Evolutionary conservation across 1,140 invertebrate genomes (phyloP), one percentile per base, ranked within the genome.

Genomic region (Halictus rubicundus): DNA sequence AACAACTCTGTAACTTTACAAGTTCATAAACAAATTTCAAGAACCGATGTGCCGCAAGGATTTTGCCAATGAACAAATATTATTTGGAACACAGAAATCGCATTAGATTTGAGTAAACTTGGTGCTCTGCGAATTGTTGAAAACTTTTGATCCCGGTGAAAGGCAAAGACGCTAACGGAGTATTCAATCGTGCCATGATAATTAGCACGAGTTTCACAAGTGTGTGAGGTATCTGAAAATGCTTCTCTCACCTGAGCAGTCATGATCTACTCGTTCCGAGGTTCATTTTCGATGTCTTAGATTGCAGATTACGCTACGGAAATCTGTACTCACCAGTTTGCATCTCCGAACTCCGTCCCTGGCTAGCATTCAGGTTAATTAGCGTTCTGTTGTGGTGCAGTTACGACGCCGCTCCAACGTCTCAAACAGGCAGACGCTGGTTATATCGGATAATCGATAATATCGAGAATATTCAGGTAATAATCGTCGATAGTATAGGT

Each of bases 391-490:
- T 72, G 70, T 66, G 77, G 64, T 75, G 60, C 46, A 32, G 65
- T 60, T 74, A 46, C 49, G 69, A 42, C 64, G 66, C 59, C 46
- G 66, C 27, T 72, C 65, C 54, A 66, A 32, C 68, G 81, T 83
- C 70, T 80, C 70, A 49, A 80, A 59, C 37, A 59, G 9, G 60
- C 64, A 42, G 70, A 68, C 49, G 14, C 59, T 59, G 66, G 23
- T 63, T 75, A 83, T 74, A 83, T 37, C 70, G 21, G 46, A 21
- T 80, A 74, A 84, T 84, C 82, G 83, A 84, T 84, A 84, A 84
- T 84, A 80, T 84, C 73, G 82, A 76, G 68, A 84, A 80, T 60
- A 65, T 84, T 60, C 70, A 39, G 71, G 70, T 79, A 84, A 76
- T 80, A 75, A 63, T 63, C 60, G 60, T 37, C 60, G 27, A 37